phyloP scores from a whole-genome alignment of 2,113 vertebrate genomes.

The Sapayoa aenigma region DNA sequence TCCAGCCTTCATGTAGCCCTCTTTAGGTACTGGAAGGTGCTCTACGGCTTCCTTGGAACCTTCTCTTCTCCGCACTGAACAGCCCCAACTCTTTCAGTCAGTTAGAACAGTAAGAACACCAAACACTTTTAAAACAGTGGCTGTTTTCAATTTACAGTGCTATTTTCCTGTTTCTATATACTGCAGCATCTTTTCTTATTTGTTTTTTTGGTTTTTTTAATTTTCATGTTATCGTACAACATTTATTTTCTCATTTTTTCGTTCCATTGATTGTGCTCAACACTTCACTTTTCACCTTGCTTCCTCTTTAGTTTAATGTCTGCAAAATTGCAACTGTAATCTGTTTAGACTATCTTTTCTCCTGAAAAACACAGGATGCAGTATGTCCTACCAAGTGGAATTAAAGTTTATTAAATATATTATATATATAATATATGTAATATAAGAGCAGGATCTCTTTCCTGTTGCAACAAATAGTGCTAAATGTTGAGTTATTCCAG shows the following conservation, averaged over 20 bases:
- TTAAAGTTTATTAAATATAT: neutral
- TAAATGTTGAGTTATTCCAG: neutral
- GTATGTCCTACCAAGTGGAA: neutral
- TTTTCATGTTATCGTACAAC: neutral
- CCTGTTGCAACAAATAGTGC: neutral
- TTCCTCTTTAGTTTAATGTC: neutral
- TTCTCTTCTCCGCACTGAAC: neutral
- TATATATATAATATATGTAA: neutral
- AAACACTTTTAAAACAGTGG: neutral
- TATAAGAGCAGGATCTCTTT: neutral
- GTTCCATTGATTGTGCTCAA: neutral
- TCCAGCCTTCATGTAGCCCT: neutral
- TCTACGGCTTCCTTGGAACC: rapidly evolving
- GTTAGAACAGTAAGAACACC: neutral
- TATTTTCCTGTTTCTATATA: neutral
- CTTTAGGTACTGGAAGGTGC: neutral
- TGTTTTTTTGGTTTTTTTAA: neutral
- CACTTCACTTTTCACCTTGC: neutral
- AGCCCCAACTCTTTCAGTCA: neutral
- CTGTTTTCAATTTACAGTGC: neutral
- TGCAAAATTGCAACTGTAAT: neutral
- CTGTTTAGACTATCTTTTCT: neutral
- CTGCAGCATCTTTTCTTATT: neutral
- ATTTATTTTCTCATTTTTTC: neutral
- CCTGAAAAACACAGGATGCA: neutral